Conservation (phyloP, 1,140 invertebrate genomes). For the Pseudomyrmex dendroicus region DNA sequence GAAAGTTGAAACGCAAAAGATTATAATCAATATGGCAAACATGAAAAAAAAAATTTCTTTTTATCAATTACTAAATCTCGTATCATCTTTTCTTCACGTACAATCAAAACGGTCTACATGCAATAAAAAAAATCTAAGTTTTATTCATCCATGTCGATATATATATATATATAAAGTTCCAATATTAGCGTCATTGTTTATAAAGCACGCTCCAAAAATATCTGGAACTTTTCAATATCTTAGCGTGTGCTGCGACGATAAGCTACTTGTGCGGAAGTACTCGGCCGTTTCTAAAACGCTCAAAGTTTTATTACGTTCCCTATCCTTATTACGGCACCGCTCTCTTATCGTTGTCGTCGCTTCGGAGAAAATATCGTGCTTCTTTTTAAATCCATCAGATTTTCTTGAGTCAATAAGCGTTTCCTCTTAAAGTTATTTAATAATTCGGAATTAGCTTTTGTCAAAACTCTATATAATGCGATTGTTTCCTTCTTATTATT, state of each 20-base stretch:
- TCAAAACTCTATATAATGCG: constrained; percentile 40
- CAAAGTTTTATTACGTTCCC: constrained; percentile 47
- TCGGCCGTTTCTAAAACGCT: constrained; percentile 30
- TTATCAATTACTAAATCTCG: neutral
- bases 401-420: constrained; percentile 38
- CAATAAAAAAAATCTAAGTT: neutral
- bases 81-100: too few relatives aligned
- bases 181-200: neutral
- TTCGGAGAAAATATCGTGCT: constrained; percentile 35
- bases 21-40: neutral
- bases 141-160: neutral
- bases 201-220: neutral
- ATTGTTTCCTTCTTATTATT: constrained; percentile 49
- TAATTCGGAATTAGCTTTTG: constrained; percentile 24
- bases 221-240: constrained; percentile 27
- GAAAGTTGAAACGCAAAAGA: neutral
- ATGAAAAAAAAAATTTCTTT: neutral
- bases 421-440: constrained; percentile 7
- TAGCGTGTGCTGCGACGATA: constrained; percentile 38
- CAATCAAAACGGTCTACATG: neutral
- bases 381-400: constrained; percentile 29
- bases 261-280: constrained; percentile 15
- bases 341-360: constrained; percentile 23
- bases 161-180: neutral
- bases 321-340: constrained; percentile 33